Conservation (phyloP, 1,140 invertebrate species). For the Zaprionus davidi region DNA sequence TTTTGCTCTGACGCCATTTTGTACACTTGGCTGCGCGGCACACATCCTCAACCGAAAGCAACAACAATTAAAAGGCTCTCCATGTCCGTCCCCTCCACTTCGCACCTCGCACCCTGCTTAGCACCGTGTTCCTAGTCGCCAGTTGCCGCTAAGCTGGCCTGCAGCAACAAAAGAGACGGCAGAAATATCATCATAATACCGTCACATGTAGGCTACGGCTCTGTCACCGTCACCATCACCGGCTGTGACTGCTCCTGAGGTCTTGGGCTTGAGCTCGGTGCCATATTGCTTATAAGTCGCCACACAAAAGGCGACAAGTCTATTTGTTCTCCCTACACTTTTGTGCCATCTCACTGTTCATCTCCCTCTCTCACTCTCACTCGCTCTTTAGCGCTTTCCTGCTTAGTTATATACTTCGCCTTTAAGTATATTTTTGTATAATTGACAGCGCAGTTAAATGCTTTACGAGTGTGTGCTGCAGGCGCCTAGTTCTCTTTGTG, state of each 20-base stretch:
- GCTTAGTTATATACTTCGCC: conserved; percentile 7
- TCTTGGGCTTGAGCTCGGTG: conserved; percentile 19
- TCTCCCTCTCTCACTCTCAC: not conserved
- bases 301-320: conserved; percentile 60
- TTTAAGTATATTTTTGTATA: conserved; percentile 57
- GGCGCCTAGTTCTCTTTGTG: conserved; percentile 6
- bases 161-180: not conserved
- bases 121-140: conserved; percentile 36
- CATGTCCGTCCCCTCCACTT: not conserved
- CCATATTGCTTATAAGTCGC: conserved; percentile 34
- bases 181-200: conserved; percentile 33
- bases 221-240: not conserved
- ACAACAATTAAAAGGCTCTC: conserved; percentile 68
- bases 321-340: conserved; percentile 51
- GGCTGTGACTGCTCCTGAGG: not conserved
- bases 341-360: not conserved
- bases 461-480: conserved; percentile 38
- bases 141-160: conserved; percentile 57
- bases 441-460: conserved; percentile 64
- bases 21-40: conserved; percentile 44
- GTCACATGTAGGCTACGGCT: conserved; percentile 36
- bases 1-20: conserved; percentile 54
- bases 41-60: conserved; percentile 25
- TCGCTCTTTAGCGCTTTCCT: no score
- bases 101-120: conserved; percentile 34